Evolutionary conservation across 2,113 vertebrate species (phyloP).

Genomic region (Gambusia holbrooki): DNA sequence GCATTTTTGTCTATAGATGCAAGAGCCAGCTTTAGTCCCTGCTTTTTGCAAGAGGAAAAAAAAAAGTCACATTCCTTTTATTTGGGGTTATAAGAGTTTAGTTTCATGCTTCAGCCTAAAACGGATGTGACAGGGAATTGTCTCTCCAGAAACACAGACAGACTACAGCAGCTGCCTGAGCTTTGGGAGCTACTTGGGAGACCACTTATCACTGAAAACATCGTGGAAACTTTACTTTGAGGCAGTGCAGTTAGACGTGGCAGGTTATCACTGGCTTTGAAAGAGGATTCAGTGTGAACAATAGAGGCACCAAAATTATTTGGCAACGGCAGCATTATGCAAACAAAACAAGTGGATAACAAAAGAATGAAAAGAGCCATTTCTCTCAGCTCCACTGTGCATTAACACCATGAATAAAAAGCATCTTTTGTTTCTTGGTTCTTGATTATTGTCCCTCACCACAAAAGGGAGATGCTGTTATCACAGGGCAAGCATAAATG

Average conservation of each 20-base stretch:
- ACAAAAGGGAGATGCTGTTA: conserved; percentile 39
- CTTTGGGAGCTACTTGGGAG: not conserved
- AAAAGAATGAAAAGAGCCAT: conserved; percentile 51
- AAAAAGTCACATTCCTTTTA: conserved; percentile 5
- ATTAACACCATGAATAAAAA: conserved; percentile 33
- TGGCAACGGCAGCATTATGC: conserved; percentile 37
- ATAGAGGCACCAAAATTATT: conserved; percentile 37
- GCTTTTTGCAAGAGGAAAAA: not conserved
- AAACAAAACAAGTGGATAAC: conserved; percentile 51
- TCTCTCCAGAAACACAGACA: not conserved
- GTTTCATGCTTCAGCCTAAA: conserved; percentile 19
- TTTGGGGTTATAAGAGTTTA: conserved; percentile 16
- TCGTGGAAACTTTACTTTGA: not conserved
- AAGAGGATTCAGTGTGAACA: conserved; percentile 40
- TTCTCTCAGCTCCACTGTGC: conserved; percentile 41
- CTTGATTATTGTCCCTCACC: conserved; percentile 44
- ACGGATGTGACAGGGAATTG: conserved; percentile 20
- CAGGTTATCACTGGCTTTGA: conserved; percentile 32
- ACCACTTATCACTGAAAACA: not conserved
- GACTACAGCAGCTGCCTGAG: not conserved
- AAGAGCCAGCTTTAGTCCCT: not conserved
- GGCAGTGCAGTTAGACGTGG: conserved; percentile 14
- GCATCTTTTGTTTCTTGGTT: conserved; percentile 42
- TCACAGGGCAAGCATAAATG: conserved; percentile 15
- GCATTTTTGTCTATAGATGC: not conserved